A percentile compares a stretch with the other conserved stretches of the same genome.
Evolutionary conservation across 1,140 invertebrate species (phyloP).

Genomic region (Melanaphis sacchari): DNA sequence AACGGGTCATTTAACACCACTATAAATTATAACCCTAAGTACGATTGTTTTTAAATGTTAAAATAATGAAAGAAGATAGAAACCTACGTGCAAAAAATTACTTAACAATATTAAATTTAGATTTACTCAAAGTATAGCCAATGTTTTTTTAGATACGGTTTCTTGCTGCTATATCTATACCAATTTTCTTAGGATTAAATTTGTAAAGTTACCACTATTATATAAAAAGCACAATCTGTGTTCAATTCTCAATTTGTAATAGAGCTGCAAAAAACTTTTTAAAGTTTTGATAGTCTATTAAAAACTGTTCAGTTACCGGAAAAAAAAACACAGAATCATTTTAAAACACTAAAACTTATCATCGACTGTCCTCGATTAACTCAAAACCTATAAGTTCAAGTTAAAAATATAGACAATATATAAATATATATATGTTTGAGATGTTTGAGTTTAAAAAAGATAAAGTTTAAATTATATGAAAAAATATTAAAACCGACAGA

Average conservation of each 20-base stretch:
- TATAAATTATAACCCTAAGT: not conserved
- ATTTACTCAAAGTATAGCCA: not conserved
- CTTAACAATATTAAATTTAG: not conserved
- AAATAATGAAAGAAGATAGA: not conserved
- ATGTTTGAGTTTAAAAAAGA: not conserved
- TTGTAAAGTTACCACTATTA: not conserved
- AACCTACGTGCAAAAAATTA: not conserved
- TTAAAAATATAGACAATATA: not conserved
- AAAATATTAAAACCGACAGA: not conserved
- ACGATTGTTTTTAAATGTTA: not conserved
- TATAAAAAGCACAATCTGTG: not conserved
- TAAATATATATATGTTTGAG: not conserved
- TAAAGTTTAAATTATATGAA: not conserved
- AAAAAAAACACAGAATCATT: not conserved
- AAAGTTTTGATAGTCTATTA: not conserved
- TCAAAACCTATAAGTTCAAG: not conserved
- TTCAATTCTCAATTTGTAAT: not conserved
- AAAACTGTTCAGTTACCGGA: not conserved
- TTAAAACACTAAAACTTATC: conserved; percentile 16
- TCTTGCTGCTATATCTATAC: not conserved
- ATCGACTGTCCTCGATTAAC: not conserved
- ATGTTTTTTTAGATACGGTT: not conserved
- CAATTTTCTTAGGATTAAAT: not conserved
- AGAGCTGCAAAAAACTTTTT: not conserved
- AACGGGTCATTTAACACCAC: not conserved